These are phyloP conservation scores for Pseudolaguvia tuberculata DNA, from an alignment of 2,113 vertebrate genomes.

Conservation along the genomic window DNA sequence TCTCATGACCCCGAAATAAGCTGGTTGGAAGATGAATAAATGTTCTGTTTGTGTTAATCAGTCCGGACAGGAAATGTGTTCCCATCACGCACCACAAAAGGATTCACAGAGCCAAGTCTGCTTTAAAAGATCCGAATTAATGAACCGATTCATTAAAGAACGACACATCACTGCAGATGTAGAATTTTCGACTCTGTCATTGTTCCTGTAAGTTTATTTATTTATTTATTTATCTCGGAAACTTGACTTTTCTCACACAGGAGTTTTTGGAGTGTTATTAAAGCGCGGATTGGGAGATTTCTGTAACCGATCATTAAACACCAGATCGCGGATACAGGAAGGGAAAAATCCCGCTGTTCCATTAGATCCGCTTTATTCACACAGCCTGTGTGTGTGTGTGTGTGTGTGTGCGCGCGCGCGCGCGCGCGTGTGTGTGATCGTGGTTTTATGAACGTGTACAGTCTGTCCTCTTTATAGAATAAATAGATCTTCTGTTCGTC, in stretches of 20 bases:
- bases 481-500: too few relatives aligned
- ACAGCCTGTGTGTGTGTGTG: not conserved
- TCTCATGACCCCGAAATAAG: too few relatives aligned
- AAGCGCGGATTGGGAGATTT: too few relatives aligned
- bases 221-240: not conserved
- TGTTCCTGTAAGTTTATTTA: not conserved
- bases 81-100: not conserved
- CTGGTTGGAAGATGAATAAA: too few relatives aligned
- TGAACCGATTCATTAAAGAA: not conserved
- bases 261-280: not conserved
- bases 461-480: not conserved
- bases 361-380: not conserved
- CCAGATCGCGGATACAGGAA: not conserved
- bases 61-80: not conserved
- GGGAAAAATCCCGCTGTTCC: not conserved
- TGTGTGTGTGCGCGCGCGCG: not conserved
- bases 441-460: not conserved
- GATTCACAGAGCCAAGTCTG: not conserved
- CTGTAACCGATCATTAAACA: too few relatives aligned
- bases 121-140: not conserved
- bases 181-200: not conserved
- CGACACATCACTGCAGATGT: not conserved
- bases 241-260: not conserved
- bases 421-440: too few relatives aligned
- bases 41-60: not conserved